A percentile compares a stretch with the other conserved stretches of the same genome.
These are phyloP conservation scores for Clanis bilineata DNA, from an alignment of 2,888 invertebrate genomes.

Conservation along the genomic window DNA sequence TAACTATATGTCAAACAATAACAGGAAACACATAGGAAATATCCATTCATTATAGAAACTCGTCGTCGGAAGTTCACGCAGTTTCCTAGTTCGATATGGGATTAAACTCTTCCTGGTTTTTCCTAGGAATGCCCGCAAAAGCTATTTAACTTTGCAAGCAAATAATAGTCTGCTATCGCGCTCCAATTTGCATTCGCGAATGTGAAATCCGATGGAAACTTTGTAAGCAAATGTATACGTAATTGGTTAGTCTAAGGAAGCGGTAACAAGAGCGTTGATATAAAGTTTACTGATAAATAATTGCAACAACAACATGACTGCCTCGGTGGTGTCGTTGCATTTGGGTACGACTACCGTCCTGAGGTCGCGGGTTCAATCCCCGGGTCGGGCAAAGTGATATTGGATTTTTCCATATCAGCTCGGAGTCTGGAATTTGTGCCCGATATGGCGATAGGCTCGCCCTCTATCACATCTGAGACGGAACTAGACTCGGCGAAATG, in stretches of 20 bases:
- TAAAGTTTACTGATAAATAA: not conserved
- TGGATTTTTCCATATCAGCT: no score
- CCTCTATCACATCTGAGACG: no score
- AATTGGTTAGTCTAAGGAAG: slow-evolving; percentile 15
- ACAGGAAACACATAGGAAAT: slow-evolving; percentile 24
- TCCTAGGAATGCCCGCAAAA: slow-evolving; percentile 52
- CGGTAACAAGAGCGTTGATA: slow-evolving; percentile 1
- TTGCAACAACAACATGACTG: not conserved
- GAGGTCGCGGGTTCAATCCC: no score
- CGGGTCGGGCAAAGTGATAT: no score
- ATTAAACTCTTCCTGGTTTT: slow-evolving; percentile 57
- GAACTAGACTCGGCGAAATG: no score
- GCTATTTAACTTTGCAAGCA: slow-evolving; percentile 68
- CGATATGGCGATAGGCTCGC: no score
- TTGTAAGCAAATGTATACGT: slow-evolving; percentile 21
- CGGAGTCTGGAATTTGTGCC: no score
- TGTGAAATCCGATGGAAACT: slow-evolving; percentile 33
- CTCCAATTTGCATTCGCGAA: slow-evolving; percentile 55
- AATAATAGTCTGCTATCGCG: slow-evolving; percentile 57
- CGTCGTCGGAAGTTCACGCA: slow-evolving; percentile 22
- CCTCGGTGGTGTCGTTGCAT: no score
- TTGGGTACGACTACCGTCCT: no score
- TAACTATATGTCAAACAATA: not conserved
- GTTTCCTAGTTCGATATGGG: slow-evolving; percentile 27
- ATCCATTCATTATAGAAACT: slow-evolving; percentile 1